phyloP scores from a whole-genome alignment of 2,888 invertebrate genomes.

The Ctenicera cuprea region DNA sequence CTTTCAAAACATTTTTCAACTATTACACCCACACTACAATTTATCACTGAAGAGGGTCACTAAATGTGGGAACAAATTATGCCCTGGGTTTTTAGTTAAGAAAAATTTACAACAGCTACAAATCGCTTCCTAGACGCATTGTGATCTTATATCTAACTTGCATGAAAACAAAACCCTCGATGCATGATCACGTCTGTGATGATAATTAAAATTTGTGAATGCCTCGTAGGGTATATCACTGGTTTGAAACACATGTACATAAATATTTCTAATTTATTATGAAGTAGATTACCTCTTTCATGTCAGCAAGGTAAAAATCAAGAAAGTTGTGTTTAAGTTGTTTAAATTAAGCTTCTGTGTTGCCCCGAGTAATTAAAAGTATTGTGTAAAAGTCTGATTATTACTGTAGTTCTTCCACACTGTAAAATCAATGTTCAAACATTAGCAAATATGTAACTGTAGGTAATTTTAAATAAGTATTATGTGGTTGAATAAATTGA shows the following conservation, averaged over 20 bases:
- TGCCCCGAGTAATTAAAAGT: constrained; percentile 18
- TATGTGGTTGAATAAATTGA: background rate
- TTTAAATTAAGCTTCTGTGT: background rate
- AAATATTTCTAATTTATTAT: background rate
- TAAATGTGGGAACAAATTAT: too few relatives aligned
- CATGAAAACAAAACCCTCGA: background rate
- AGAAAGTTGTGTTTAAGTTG: constrained; percentile 16
- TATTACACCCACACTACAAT: too few relatives aligned
- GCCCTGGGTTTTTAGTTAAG: too few relatives aligned
- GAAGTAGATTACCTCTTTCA: background rate
- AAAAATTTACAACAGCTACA: too few relatives aligned
- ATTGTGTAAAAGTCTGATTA: constrained; percentile 48
- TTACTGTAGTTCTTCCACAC: constrained; percentile 47
- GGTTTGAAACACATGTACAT: background rate
- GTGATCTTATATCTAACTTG: background rate
- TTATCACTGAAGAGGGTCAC: too few relatives aligned
- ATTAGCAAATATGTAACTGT: background rate
- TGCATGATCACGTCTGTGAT: constrained; percentile 13
- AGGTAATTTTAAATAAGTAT: background rate
- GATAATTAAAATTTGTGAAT: background rate
- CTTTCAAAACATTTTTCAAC: too few relatives aligned
- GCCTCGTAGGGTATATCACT: background rate
- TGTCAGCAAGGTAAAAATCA: too few relatives aligned
- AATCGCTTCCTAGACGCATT: too few relatives aligned
- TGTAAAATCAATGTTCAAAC: constrained; percentile 24